These are phyloP conservation scores for Netta rufina DNA, from an alignment of 2,797 vertebrate species.

Conservation along the genomic window DNA sequence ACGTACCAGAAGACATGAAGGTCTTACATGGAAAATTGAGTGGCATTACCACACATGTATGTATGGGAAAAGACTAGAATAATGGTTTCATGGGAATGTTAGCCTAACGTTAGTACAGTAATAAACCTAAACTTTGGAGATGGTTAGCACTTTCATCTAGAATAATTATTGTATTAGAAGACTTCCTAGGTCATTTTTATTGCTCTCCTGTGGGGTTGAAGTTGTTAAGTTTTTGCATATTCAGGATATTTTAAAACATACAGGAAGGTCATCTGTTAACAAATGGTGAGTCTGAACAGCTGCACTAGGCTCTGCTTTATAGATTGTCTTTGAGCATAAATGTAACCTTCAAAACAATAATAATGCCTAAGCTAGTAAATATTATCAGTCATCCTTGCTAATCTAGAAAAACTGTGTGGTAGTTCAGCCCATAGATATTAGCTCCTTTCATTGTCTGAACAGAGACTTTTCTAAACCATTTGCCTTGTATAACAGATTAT, in stretches of 20 bases:
- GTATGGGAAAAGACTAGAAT: not conserved
- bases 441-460: not conserved
- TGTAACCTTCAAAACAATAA: conserved; percentile 28
- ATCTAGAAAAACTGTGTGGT: conserved; percentile 12
- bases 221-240: conserved; percentile 62
- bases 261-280: conserved; percentile 47
- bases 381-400: conserved; percentile 15
- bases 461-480: conserved; percentile 62
- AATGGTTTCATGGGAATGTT: not conserved
- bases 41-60: accelerated
- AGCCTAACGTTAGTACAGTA: not conserved
- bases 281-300: not conserved
- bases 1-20: not conserved
- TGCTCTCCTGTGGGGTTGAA: conserved; percentile 41
- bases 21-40: not conserved
- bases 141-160: conserved; percentile 12
- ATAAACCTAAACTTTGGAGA: conserved; percentile 52
- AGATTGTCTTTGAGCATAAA: conserved; percentile 33
- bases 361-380: conserved; percentile 27
- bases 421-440: conserved; percentile 27
- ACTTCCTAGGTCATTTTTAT: conserved; percentile 31
- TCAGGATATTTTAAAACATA: conserved; percentile 27
- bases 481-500: conserved; percentile 43
- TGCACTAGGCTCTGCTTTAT: not conserved
- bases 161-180: conserved; percentile 52